Percentiles rank a stretch among this genome's conserved stretches.
Evolutionary conservation across 2,888 invertebrate species (phyloP).

Genomic region (Drosophila stalkeri): DNA sequence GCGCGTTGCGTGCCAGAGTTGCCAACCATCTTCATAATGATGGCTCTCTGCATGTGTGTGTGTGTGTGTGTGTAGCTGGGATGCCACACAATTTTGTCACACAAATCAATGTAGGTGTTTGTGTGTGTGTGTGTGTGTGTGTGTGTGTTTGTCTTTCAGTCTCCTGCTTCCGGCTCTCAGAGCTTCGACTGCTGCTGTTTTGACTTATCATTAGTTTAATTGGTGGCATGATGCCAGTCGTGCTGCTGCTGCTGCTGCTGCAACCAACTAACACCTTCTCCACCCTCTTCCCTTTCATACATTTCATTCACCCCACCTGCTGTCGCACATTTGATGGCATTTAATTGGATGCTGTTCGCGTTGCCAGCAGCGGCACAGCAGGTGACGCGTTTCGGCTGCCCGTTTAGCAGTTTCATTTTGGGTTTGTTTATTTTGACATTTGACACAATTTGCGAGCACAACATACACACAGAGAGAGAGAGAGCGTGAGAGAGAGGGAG

Average conservation of each 20-base stretch:
- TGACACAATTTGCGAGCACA: constrained; percentile 72
- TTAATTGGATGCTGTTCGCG: constrained; percentile 73
- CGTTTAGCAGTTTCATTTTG: constrained; percentile 43
- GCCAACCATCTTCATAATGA: constrained; percentile 45
- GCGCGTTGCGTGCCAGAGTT: constrained; percentile 65
- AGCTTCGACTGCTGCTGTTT: constrained; percentile 51
- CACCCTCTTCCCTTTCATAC: neutral
- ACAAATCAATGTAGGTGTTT: constrained; percentile 57
- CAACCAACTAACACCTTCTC: neutral
- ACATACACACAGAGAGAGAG: constrained; percentile 25
- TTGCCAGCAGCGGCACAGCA: constrained; percentile 62
- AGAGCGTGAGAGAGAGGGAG: accelerated
- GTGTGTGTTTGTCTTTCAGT: constrained; percentile 1
- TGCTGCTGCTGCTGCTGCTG: neutral
- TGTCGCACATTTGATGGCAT: constrained; percentile 48
- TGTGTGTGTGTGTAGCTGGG: constrained; percentile 26
- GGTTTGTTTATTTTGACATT: constrained; percentile 72
- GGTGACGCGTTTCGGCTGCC: constrained; percentile 37
- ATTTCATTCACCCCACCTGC: neutral
- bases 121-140: constrained; percentile 3
- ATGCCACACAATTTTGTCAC: constrained; percentile 33
- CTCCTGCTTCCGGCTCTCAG: neutral
- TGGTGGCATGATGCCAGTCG: constrained; percentile 81
- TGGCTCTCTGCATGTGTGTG: constrained; percentile 12
- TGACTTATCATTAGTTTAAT: constrained; percentile 84